phyloP scores from a whole-genome alignment of 2,888 invertebrate genomes.

The Drosophila anceps region DNA sequence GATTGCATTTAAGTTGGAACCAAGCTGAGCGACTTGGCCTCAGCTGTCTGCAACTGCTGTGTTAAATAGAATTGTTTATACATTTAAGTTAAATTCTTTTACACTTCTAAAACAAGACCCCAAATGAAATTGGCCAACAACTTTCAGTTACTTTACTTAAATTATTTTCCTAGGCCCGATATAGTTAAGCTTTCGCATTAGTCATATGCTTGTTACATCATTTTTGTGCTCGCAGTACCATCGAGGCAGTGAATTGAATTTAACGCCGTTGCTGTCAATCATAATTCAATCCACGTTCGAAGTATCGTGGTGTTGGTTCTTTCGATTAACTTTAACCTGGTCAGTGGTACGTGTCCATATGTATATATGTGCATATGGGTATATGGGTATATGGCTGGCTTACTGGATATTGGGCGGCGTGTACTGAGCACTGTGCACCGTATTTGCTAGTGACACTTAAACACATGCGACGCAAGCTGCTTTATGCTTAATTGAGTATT shows the following conservation, averaged over 20 bases:
- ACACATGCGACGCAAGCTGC: conserved; percentile 78
- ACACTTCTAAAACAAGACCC: neutral
- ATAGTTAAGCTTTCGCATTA: neutral
- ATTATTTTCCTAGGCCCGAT: neutral
- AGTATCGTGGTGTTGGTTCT: conserved; percentile 48
- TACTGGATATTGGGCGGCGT: conserved; percentile 3
- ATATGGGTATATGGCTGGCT: neutral
- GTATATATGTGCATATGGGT: too few relatives aligned
- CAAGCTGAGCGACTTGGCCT: conserved; percentile 14
- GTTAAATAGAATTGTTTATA: conserved; percentile 6
- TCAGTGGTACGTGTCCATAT: conserved; percentile 7
- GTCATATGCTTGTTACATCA: conserved; percentile 43
- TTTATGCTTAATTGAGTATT: conserved; percentile 81
- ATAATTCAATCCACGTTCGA: conserved; percentile 65
- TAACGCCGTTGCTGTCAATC: conserved; percentile 51
- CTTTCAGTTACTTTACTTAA: neutral
- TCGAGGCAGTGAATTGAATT: conserved; percentile 67
- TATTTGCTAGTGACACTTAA: conserved; percentile 79
- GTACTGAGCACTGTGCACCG: conserved; percentile 17
- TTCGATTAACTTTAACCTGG: conserved; percentile 67
- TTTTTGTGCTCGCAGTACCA: conserved; percentile 53
- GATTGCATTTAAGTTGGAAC: conserved; percentile 64
- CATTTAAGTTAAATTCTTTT: conserved; percentile 13
- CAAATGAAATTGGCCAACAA: neutral
- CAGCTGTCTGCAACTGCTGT: conserved; percentile 18